These are phyloP conservation scores for Paelopatides confundens DNA, from an alignment of 53 echinoderm and acorn worm genomes.

Conservation along the genomic window DNA sequence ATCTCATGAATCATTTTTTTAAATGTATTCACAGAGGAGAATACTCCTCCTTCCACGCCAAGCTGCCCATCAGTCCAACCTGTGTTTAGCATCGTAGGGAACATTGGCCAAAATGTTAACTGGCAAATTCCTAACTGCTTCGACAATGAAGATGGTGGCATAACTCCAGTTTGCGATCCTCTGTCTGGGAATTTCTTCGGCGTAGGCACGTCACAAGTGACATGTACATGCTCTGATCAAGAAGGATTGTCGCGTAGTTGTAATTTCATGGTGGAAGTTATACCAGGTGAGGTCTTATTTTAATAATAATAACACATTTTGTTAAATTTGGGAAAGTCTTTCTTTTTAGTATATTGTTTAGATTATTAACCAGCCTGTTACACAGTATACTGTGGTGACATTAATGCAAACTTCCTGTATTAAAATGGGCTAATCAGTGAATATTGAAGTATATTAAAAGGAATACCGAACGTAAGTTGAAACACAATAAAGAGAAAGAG, in stretches of 20 bases:
- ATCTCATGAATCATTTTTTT: too few relatives aligned
- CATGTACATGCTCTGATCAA: neutral
- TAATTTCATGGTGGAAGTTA: neutral
- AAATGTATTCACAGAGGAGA: neutral
- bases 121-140: neutral
- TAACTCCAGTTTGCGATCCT: neutral
- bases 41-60: neutral
- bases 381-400: too few relatives aligned
- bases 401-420: too few relatives aligned
- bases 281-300: neutral
- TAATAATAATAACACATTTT: too few relatives aligned
- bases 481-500: too few relatives aligned
- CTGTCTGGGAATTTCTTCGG: neutral
- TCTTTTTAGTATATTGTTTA: too few relatives aligned
- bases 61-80: neutral
- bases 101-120: neutral
- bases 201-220: neutral
- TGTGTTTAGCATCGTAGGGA: neutral
- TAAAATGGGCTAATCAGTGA: too few relatives aligned
- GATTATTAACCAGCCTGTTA: too few relatives aligned
- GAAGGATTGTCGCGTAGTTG: neutral
- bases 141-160: neutral
- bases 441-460: too few relatives aligned
- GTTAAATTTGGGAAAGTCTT: too few relatives aligned
- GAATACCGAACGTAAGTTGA: too few relatives aligned